Evolutionary conservation across 2,113 vertebrate genomes (phyloP).

Genomic region (Lasiurus cinereus): DNA sequence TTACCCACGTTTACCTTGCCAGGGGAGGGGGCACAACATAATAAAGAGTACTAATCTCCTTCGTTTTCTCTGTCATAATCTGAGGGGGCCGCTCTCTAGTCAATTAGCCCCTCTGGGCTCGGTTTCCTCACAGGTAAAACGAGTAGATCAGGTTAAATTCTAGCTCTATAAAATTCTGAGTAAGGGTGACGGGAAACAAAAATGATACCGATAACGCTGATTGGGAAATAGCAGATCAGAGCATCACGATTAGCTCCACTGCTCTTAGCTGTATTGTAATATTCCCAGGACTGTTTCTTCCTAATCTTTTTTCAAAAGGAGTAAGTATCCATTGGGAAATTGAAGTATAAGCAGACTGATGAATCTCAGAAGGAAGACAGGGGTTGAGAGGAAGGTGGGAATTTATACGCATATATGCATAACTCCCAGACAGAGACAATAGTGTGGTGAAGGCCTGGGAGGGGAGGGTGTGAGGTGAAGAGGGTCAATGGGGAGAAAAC

Average conservation of each 20-base stretch:
- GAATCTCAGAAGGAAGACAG: too few species aligned
- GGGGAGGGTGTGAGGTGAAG: too few species aligned
- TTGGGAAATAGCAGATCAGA: neutral
- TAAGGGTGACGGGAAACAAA: neutral
- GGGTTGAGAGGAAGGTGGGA: too few species aligned
- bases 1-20: neutral
- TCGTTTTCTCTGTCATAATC: neutral
- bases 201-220: neutral
- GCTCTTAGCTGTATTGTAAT: neutral
- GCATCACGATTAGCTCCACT: neutral
- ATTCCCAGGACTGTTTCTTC: neutral
- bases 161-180: neutral
- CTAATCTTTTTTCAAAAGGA: neutral
- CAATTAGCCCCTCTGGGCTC: neutral
- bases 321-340: neutral
- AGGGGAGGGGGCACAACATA: neutral
- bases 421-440: too few species aligned
- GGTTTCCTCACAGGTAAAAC: neutral
- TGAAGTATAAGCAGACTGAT: neutral
- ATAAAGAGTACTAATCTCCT: too few species aligned
- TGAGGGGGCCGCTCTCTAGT: neutral
- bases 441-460: too few species aligned
- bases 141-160: neutral
- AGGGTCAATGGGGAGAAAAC: too few species aligned
- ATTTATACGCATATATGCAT: too few species aligned